These are phyloP conservation scores for Nothoprocta pentlandii DNA, from an alignment of 2,113 vertebrate genomes.

Conservation along the genomic window DNA sequence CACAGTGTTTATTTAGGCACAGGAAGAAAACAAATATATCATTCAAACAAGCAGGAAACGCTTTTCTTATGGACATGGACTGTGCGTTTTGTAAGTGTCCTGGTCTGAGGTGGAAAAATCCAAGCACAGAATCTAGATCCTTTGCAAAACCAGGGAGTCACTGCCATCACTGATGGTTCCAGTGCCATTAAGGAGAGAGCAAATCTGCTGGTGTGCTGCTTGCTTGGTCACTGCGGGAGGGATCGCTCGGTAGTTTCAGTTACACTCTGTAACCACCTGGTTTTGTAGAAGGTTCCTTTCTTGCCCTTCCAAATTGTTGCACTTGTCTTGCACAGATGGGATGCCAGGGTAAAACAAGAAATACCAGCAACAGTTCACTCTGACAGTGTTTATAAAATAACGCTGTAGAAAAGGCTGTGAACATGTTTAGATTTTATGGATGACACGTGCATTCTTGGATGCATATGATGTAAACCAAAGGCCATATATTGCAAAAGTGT, in stretches of 20 bases:
- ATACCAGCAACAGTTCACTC: slow-evolving; percentile 7
- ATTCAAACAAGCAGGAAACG: background rate
- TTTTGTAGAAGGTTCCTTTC: background rate
- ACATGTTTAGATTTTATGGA: slow-evolving; percentile 10
- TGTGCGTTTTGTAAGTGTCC: background rate
- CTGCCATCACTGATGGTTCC: background rate
- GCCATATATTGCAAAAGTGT: background rate
- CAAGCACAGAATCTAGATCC: background rate
- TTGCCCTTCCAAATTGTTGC: background rate
- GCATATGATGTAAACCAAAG: slow-evolving; percentile 15
- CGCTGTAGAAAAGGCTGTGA: slow-evolving; percentile 28
- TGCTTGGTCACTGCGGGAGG: background rate
- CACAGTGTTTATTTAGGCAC: background rate
- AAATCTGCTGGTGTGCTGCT: background rate
- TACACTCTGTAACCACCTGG: background rate
- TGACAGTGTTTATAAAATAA: slow-evolving; percentile 36
- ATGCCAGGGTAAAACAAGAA: slow-evolving; percentile 20
- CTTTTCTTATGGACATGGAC: background rate
- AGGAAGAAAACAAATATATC: background rate
- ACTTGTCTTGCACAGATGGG: slow-evolving; percentile 11
- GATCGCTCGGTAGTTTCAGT: background rate
- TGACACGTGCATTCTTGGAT: slow-evolving; percentile 16
- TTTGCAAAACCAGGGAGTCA: background rate
- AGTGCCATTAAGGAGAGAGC: background rate
- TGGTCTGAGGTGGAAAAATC: background rate